Conservation (phyloP, 1,140 invertebrate genomes). For the Scaptomyza pallida region DNA sequence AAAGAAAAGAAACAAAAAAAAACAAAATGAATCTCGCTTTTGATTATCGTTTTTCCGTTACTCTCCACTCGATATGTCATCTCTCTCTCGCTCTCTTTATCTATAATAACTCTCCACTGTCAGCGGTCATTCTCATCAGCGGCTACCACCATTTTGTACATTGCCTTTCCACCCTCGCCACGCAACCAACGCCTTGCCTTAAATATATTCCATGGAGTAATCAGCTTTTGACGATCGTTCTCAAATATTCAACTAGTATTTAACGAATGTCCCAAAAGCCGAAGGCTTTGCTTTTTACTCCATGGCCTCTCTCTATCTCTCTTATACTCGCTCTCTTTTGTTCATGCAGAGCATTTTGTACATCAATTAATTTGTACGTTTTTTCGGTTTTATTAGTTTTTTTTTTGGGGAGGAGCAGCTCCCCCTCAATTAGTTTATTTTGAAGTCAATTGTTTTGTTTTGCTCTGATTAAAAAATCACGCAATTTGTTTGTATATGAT, state of each 20-base stretch:
- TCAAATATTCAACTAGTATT: background rate
- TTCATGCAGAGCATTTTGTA: conserved; percentile 19
- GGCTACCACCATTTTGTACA: conserved; percentile 64
- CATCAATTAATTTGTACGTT: conserved; percentile 68
- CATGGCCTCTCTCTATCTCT: background rate
- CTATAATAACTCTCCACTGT: background rate
- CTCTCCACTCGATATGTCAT: conserved; percentile 29
- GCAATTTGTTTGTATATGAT: conserved; percentile 9
- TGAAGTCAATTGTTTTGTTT: conserved; percentile 66
- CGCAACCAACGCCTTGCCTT: conserved; percentile 17
- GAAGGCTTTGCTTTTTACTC: background rate
- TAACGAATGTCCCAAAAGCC: no score
- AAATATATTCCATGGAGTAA: background rate
- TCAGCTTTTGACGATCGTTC: background rate
- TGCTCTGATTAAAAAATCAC: conserved; percentile 49
- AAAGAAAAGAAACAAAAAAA: conserved; percentile 22
- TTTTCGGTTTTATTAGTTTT: conserved; percentile 23
- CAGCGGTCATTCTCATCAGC: conserved; percentile 62
- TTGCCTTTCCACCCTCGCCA: conserved; percentile 21
- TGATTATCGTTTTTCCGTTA: conserved; percentile 47
- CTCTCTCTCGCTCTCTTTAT: conserved; percentile 6
- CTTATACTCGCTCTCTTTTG: conserved; percentile 8
- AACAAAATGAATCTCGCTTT: conserved; percentile 20
- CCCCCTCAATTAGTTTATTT: conserved; percentile 41
- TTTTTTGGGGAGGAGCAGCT: conserved; percentile 17